Percentiles rank a stretch among this genome's conserved stretches.
Conservation (phyloP, 2,797 vertebrate genomes). For the Propithecus perrieri region DNA sequence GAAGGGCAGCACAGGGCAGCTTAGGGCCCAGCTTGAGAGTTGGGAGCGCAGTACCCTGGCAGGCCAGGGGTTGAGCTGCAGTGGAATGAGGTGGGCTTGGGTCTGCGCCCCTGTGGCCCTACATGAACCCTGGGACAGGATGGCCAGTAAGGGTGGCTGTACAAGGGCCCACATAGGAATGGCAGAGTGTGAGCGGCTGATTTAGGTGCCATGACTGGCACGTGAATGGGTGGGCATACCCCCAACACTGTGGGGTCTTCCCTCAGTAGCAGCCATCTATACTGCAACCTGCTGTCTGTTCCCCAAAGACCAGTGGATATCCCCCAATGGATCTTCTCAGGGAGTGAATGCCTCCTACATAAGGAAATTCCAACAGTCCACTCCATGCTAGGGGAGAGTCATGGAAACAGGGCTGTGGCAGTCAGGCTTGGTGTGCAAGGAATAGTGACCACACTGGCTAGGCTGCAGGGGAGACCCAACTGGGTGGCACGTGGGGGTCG, state of each 20-base stretch:
- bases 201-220: not conserved
- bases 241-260: not conserved
- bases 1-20: not conserved
- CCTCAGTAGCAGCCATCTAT: not conserved
- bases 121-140: no score
- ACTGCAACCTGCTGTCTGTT: not conserved
- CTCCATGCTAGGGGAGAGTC: not conserved
- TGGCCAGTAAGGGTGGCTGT: not conserved
- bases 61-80: not conserved
- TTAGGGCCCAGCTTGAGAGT: not conserved
- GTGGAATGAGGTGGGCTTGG: not conserved
- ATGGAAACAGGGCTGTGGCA: not conserved
- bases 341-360: not conserved
- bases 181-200: not conserved
- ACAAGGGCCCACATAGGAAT: not conserved
- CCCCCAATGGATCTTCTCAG: not conserved
- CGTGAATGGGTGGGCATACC: not conserved
- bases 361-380: not conserved
- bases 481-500: not conserved
- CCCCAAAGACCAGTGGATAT: not conserved
- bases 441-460: not conserved
- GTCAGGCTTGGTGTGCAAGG: not conserved
- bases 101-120: not conserved
- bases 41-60: not conserved
- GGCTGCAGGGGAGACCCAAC: not conserved